Evolutionary conservation across 2,113 vertebrate species (phyloP).

Genomic region (Smithornis capensis): DNA sequence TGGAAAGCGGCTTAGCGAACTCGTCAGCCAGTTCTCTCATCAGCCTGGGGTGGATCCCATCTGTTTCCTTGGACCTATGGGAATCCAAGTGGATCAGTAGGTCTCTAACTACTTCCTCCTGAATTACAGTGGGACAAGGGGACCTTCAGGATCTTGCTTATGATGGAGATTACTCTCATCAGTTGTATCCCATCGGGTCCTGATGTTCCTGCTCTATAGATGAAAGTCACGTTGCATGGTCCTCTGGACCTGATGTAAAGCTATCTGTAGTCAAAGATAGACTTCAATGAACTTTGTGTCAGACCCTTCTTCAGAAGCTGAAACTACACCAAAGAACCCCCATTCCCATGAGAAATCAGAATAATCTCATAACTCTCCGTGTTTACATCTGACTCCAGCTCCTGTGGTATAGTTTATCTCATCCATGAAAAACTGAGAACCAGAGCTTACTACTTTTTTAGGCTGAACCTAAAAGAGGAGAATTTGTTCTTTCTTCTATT

Average conservation of each 20-base stretch:
- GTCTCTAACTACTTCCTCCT: too few relatives aligned
- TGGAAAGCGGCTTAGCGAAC: too few relatives aligned
- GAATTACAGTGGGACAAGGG: too few relatives aligned
- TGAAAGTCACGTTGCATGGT: background rate
- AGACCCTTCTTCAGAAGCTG: background rate
- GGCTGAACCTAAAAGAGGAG: background rate
- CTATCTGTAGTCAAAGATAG: background rate
- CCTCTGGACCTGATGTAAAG: background rate
- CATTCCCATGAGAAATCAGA: background rate
- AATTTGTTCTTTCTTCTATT: constrained; percentile 8
- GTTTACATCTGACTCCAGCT: background rate
- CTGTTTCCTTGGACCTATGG: too few relatives aligned
- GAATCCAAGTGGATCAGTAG: too few relatives aligned
- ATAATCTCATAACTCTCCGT: background rate
- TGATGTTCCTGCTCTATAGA: background rate
- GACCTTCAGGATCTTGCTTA: background rate
- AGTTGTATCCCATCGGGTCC: background rate
- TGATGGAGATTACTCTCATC: background rate
- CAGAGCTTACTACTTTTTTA: background rate
- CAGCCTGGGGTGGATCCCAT: too few relatives aligned
- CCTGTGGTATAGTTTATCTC: background rate
- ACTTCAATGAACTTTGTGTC: background rate
- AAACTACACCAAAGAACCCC: background rate
- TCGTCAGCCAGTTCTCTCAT: too few relatives aligned
- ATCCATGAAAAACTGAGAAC: background rate